Percentiles rank a stretch among this genome's conserved stretches.
Evolutionary conservation across 2,113 vertebrate species (phyloP).

Genomic region (Elgaria multicarinata): DNA sequence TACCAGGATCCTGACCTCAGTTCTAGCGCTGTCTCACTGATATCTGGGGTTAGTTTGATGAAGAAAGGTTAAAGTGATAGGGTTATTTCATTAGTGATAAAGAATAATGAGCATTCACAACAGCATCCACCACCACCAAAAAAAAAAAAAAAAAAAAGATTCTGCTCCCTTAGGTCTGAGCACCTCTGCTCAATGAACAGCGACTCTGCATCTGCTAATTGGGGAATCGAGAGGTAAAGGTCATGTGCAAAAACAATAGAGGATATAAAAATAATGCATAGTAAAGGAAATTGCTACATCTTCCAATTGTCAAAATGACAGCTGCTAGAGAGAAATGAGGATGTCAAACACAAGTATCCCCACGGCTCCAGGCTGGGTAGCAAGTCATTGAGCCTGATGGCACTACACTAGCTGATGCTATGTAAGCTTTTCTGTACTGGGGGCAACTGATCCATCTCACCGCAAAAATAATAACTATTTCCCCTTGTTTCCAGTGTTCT

Average conservation of each 20-base stretch:
- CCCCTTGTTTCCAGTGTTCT: neutral
- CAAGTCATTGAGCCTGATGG: conserved; percentile 57
- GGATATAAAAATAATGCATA: conserved; percentile 71
- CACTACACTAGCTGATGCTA: conserved; percentile 41
- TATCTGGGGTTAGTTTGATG: conserved; percentile 49
- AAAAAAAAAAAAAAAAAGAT: conserved; percentile 52
- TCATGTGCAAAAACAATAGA: conserved; percentile 78
- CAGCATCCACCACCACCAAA: conserved; percentile 7
- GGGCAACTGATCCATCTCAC: neutral
- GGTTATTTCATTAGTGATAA: conserved; percentile 58
- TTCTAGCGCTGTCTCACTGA: conserved; percentile 50
- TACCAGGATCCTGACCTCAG: conserved; percentile 8
- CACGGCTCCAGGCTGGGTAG: conserved; percentile 48
- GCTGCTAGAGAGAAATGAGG: conserved; percentile 12
- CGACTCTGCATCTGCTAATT: conserved; percentile 68
- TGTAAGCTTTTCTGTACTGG: conserved; percentile 22
- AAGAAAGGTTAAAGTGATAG: conserved; percentile 60
- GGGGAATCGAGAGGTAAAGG: conserved; percentile 68
- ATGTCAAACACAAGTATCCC: conserved; percentile 48
- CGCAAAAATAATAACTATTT: neutral
- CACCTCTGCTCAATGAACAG: conserved; percentile 71
- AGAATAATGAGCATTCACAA: conserved; percentile 56
- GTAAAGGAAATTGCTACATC: conserved; percentile 70
- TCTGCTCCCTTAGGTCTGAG: conserved; percentile 61
- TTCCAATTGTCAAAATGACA: conserved; percentile 70